Base-by-base conservation (phyloP, 2,797 vertebrate species). In the Melanotaenia parkinsoni region DNA sequence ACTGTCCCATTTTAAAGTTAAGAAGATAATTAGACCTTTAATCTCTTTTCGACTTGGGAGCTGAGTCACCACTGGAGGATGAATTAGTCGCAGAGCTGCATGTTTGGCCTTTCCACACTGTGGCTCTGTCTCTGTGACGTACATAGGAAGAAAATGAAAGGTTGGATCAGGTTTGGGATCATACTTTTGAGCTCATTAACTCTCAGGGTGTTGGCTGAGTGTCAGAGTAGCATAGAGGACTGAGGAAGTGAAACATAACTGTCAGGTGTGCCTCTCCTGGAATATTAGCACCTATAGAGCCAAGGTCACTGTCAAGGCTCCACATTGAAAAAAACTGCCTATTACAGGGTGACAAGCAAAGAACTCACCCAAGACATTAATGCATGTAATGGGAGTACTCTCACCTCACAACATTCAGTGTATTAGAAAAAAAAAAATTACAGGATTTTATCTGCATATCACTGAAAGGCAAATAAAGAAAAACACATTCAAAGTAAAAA, bases 61-160 rank as follows among this genome's bases (percentile, higher is more conserved):
- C 84, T 86, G 87, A 92, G 86, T 91, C 90, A 90, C 85, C 2
- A 38, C 54, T 86, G 51, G 60, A 72, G 68, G 67, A 69, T 69
- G 79, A 80, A 85, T 87, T 83, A 79, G 72, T 67, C 53, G 28
- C 54, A 83, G 83, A 82, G 79, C 76, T 76, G 86, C 81, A 78
- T 88, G 87, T 88, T 90, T 91, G 90, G 92, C 91, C 88, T 91
- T 91, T 91, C 84, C 74, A 45, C 72, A 64, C 76, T n/a, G 51
- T 64, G 78, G 70, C 70, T 82, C 63, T 76, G 76, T 75, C 69
- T 85, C 70, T 67, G 59, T 88, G 84, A 89, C 66, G 77, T 77
- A 79, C 80, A 69, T 11, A 68, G 70, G 67, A 51, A 76, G 73
- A 63, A 76, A 72, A 32, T 5, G 72, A 35, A 32, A 62, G 84